Evolutionary conservation across 2,888 invertebrate genomes (phyloP).

Genomic region (Heliothis peltigera): DNA sequence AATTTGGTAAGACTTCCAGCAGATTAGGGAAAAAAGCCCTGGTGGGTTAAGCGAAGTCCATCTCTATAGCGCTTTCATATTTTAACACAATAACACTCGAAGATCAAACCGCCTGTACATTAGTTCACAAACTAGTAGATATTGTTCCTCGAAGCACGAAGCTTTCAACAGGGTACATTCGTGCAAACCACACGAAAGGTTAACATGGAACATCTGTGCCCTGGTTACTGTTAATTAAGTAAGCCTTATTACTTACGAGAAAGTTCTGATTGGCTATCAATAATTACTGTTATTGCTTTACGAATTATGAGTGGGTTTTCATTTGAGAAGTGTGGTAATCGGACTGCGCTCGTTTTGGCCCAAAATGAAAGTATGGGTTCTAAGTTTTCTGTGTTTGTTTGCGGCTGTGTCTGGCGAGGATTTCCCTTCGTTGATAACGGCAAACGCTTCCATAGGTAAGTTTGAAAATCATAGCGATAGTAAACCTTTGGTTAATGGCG

Average conservation of each 20-base stretch:
- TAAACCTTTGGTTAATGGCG: not conserved
- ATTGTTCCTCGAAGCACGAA: conserved; percentile 44
- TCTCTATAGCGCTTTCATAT: not conserved
- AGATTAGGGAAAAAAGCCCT: not conserved
- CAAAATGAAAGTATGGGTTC: conserved; percentile 76
- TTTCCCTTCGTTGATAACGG: conserved; percentile 92
- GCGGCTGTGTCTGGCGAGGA: conserved; percentile 85
- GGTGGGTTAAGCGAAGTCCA: not conserved
- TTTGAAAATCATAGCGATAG: not conserved
- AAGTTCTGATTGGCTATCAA: conserved; percentile 58
- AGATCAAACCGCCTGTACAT: conserved; percentile 43
- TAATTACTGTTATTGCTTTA: conserved; percentile 56
- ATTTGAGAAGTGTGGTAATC: conserved; percentile 53
- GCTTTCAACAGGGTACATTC: conserved; percentile 52
- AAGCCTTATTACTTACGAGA: conserved; percentile 65
- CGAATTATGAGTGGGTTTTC: conserved; percentile 77
- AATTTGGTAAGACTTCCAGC: no score
- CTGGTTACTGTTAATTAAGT: conserved; percentile 51
- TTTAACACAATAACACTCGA: not conserved
- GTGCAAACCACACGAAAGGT: conserved; percentile 72
- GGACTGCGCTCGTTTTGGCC: conserved; percentile 60
- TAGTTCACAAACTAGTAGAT: conserved; percentile 23
- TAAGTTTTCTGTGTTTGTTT: conserved; percentile 67
- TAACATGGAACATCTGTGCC: conserved; percentile 75
- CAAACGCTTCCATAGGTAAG: conserved; percentile 94